phyloP scores from a whole-genome alignment of 2,888 invertebrate species.

The Trichogramma dendrolimi region DNA sequence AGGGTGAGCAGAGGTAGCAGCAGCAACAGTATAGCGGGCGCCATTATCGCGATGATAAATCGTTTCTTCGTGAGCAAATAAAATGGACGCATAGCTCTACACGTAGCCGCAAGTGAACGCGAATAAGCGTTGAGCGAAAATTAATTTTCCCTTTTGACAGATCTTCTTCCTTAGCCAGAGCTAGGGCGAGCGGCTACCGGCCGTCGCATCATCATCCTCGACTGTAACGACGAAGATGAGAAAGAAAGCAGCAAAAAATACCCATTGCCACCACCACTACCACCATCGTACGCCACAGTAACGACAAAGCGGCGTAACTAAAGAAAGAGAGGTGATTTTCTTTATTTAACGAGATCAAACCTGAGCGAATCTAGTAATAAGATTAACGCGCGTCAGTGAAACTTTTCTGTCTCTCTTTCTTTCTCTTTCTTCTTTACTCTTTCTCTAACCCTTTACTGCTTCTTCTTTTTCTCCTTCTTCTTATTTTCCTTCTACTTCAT shows the following conservation, averaged over 20 bases:
- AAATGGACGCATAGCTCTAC: slow-evolving; percentile 5
- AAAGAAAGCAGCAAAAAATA: slow-evolving; percentile 18
- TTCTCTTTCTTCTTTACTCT: neutral
- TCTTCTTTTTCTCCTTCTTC: too few species aligned
- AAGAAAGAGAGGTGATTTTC: slow-evolving; percentile 20
- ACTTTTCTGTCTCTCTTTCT: neutral
- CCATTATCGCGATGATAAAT: slow-evolving; percentile 22
- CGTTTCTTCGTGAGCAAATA: slow-evolving; percentile 12
- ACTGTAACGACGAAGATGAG: neutral
- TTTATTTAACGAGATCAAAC: slow-evolving; percentile 11
- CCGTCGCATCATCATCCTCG: slow-evolving; percentile 3
- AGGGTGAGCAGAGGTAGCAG: neutral
- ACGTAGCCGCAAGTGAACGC: neutral
- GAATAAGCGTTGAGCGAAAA: slow-evolving; percentile 1
- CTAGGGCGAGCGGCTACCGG: too few species aligned
- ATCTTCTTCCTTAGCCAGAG: neutral
- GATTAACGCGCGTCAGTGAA: slow-evolving; percentile 8
- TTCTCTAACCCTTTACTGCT: too few species aligned
- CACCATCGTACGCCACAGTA: slow-evolving; percentile 5
- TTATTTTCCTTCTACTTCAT: too few species aligned
- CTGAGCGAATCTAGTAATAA: slow-evolving; percentile 10
- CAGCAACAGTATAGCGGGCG: slow-evolving; percentile 10
- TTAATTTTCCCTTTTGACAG: slow-evolving; percentile 18
- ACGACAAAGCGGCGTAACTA: neutral
- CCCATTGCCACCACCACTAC: too few species aligned